phyloP scores from a whole-genome alignment of 2,888 invertebrate species.

The Ophion ventricosus region DNA sequence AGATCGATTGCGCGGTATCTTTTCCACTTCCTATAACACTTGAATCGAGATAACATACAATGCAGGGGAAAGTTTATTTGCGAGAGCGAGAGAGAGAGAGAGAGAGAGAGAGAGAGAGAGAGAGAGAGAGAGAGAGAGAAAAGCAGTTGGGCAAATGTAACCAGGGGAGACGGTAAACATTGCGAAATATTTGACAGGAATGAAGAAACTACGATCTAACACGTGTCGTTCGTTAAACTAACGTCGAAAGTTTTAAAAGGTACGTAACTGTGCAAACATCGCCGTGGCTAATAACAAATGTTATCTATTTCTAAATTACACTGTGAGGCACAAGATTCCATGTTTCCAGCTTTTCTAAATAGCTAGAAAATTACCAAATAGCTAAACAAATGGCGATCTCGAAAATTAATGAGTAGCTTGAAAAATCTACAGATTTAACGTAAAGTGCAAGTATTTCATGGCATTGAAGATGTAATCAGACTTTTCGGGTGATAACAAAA shows the following conservation, averaged over 20 bases:
- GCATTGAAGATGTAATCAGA: too few relatives aligned
- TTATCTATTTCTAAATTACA: conserved; percentile 17
- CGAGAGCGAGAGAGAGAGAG: not conserved
- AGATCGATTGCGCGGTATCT: conserved; percentile 15
- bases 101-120: not conserved
- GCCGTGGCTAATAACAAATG: conserved; percentile 43
- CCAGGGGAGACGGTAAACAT: conserved; percentile 1
- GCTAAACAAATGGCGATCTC: not conserved
- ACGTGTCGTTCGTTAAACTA: conserved; percentile 18
- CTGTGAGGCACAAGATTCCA: conserved; percentile 14
- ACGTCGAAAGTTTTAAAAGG: conserved; percentile 38
- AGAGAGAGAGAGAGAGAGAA: not conserved
- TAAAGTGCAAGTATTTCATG: too few relatives aligned
- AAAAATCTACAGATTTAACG: too few relatives aligned
- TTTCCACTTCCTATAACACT: conserved; percentile 21
- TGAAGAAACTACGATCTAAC: conserved; percentile 28
- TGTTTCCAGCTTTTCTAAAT: not conserved
- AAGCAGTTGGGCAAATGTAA: not conserved
- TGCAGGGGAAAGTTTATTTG: conserved; percentile 15
- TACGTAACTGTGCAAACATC: conserved; percentile 17
- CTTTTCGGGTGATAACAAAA: too few relatives aligned
- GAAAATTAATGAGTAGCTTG: too few relatives aligned
- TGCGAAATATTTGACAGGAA: conserved; percentile 20
- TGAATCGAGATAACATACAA: not conserved
- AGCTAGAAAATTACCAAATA: not conserved